Evolutionary conservation across 2,888 invertebrate species (phyloP).

Genomic region (Druceiella hillmani): DNA sequence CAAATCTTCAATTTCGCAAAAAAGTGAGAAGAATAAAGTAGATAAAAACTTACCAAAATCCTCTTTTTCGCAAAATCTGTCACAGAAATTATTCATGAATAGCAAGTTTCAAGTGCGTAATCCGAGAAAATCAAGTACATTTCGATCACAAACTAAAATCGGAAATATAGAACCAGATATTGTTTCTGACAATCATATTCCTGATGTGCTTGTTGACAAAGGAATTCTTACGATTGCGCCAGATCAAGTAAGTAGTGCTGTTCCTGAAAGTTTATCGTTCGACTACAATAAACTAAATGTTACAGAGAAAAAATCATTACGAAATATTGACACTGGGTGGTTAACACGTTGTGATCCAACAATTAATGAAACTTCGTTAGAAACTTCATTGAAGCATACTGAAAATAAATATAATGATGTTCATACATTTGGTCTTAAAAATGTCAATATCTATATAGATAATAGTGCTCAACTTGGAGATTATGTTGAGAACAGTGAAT

Average conservation of each 20-base stretch:
- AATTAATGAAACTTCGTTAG: constrained; percentile 13
- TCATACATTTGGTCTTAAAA: constrained; percentile 38
- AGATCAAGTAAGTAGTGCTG: too few species aligned
- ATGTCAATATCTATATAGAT: constrained; percentile 30
- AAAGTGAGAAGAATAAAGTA: too few species aligned
- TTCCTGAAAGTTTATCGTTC: too few species aligned
- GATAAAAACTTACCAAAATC: too few species aligned
- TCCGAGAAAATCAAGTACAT: constrained; percentile 63
- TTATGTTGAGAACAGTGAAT: constrained; percentile 70
- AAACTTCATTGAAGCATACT: constrained; percentile 13
- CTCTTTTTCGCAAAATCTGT: too few species aligned
- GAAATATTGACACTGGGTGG: constrained; percentile 39
- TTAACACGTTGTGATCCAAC: constrained; percentile 27
- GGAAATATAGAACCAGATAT: constrained; percentile 28
- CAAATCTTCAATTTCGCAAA: too few species aligned
- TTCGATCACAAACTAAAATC: constrained; percentile 27
- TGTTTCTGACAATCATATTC: constrained; percentile 8
- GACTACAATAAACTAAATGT: too few species aligned
- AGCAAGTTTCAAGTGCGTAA: constrained; percentile 67
- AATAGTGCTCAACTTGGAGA: constrained; percentile 38
- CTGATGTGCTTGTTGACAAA: too few species aligned
- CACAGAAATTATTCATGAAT: constrained; percentile 64
- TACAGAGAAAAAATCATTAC: too few species aligned
- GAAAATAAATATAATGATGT: constrained; percentile 5
- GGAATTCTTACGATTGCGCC: too few species aligned